A percentile compares a stretch with the other conserved stretches of the same genome.
Evolutionary conservation across 2,888 invertebrate species (phyloP).

Genomic region (Coecobrya sp.): DNA sequence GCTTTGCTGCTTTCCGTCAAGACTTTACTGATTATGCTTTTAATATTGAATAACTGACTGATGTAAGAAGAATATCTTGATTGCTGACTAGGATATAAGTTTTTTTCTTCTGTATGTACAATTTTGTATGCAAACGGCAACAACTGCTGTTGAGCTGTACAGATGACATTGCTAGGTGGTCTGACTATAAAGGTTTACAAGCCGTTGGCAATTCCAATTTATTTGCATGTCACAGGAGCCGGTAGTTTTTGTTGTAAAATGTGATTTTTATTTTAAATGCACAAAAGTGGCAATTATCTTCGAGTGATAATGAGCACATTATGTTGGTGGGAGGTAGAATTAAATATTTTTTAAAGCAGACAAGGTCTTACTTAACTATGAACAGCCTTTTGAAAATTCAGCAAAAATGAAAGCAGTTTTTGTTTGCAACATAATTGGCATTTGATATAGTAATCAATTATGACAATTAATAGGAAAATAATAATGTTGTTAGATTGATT

Average conservation of each 20-base stretch:
- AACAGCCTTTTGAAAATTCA: neutral
- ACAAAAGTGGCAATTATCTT: slow-evolving; percentile 14
- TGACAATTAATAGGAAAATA: too few relatives aligned
- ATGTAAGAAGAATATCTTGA: neutral
- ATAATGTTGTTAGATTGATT: too few relatives aligned
- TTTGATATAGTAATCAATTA: too few relatives aligned
- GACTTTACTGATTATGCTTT: neutral
- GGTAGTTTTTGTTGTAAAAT: neutral
- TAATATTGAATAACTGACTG: neutral
- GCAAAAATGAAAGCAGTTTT: neutral
- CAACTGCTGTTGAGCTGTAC: neutral
- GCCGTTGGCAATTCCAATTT: slow-evolving; percentile 52
- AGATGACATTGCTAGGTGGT: slow-evolving; percentile 58
- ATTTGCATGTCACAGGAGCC: slow-evolving; percentile 41
- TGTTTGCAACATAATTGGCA: neutral
- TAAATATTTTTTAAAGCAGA: neutral
- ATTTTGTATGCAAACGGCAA: neutral
- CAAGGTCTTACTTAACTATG: neutral
- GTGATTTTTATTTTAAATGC: neutral
- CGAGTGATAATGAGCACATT: slow-evolving; percentile 62
- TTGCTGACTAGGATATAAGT: neutral
- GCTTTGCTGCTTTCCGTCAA: slow-evolving; percentile 8
- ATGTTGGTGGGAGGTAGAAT: slow-evolving; percentile 16
- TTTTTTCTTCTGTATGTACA: neutral
- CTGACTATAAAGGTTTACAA: slow-evolving; percentile 7